Percentiles rank a stretch among this genome's conserved stretches.
phyloP scores from a whole-genome alignment of 2,113 vertebrate genomes.

The Ibidorhyncha struthersii region DNA sequence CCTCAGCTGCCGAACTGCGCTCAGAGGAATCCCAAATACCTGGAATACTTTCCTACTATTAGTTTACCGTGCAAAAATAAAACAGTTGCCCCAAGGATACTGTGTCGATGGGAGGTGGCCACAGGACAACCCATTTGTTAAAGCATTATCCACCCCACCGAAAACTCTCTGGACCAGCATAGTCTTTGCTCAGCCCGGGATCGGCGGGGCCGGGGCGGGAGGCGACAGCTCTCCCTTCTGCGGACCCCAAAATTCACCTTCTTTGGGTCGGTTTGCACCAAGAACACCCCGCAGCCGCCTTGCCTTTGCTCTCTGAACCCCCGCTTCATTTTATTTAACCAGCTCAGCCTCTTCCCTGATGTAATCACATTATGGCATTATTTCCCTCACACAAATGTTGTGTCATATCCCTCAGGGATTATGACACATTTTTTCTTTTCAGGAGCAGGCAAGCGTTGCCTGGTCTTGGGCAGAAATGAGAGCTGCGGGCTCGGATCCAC shows the following conservation, averaged over 20 bases:
- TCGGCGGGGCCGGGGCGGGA: neutral
- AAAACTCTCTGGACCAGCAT: fast-evolving
- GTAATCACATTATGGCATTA: neutral
- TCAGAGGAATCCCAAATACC: neutral
- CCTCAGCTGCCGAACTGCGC: neutral
- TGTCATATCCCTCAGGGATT: neutral
- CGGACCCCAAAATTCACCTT: neutral
- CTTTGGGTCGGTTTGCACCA: fast-evolving
- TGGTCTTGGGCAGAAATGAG: fast-evolving
- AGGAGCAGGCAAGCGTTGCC: neutral
- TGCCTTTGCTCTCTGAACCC: fast-evolving
- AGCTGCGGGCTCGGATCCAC: neutral
- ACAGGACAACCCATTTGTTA: neutral
- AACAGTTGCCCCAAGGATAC: neutral
- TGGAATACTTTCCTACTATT: slow-evolving; percentile 32
- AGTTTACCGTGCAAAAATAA: neutral
- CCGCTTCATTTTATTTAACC: neutral
- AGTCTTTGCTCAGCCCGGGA: fast-evolving
- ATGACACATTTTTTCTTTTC: neutral
- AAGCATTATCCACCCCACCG: neutral
- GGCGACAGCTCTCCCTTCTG: fast-evolving
- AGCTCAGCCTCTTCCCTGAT: neutral
- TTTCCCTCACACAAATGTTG: neutral
- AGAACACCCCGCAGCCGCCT: fast-evolving
- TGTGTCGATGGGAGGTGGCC: neutral